A percentile compares a stretch with the other conserved stretches of the same genome.
phyloP scores from a whole-genome alignment of 1,140 invertebrate genomes.

The Lepidotrigona ventralis region DNA sequence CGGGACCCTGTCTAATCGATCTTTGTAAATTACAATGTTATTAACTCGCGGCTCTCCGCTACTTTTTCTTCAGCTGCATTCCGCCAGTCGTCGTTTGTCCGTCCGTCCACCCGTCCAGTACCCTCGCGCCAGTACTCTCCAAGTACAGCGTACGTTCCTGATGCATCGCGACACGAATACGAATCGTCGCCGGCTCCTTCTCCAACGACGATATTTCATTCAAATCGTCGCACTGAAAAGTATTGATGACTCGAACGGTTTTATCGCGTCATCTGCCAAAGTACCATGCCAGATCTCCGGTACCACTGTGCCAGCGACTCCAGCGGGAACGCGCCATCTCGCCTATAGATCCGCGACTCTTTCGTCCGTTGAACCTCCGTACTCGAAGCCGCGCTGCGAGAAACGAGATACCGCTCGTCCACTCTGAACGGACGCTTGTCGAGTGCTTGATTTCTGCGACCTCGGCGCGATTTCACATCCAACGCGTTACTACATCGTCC shows the following conservation, averaged over 20 bases:
- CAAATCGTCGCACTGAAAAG: slow-evolving; percentile 65
- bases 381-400: not conserved
- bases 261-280: slow-evolving; percentile 65
- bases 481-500: slow-evolving; percentile 45
- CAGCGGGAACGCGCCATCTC: not conserved
- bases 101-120: not conserved
- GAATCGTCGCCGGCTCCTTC: slow-evolving; percentile 36
- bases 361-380: slow-evolving; percentile 15
- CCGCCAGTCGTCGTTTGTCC: not conserved
- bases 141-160: not conserved
- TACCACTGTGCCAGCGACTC: slow-evolving; percentile 25
- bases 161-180: slow-evolving; percentile 43
- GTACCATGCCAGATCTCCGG: slow-evolving; percentile 41
- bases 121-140: not conserved
- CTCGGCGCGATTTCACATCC: not conserved
- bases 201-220: slow-evolving; percentile 62
- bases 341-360: not conserved
- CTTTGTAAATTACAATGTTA: slow-evolving; percentile 48
- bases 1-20: slow-evolving; percentile 40
- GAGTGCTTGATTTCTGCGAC: not conserved
- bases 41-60: slow-evolving; percentile 36
- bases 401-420: slow-evolving; percentile 17
- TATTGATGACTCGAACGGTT: slow-evolving; percentile 64
- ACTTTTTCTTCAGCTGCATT: slow-evolving; percentile 41
- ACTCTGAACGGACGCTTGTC: not conserved